phyloP scores from a whole-genome alignment of 1,140 invertebrate species.

The Drosophila nasuta region DNA sequence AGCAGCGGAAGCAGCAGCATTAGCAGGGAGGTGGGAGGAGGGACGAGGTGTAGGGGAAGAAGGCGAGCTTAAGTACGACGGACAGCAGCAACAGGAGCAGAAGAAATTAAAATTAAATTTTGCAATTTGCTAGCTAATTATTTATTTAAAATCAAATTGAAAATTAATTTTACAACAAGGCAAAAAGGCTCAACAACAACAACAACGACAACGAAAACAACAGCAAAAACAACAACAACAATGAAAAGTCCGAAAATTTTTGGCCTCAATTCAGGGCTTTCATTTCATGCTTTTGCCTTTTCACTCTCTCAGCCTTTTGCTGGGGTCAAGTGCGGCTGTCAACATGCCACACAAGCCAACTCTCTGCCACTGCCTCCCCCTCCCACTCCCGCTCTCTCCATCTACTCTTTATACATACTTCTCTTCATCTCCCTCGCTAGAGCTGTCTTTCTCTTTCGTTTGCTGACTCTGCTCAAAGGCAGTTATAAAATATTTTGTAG shows the following conservation, averaged over 20 bases:
- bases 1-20: not conserved
- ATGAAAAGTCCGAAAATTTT: slow-evolving; percentile 30
- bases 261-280: slow-evolving; percentile 27
- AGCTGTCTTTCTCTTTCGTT: slow-evolving; percentile 16
- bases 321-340: slow-evolving; percentile 75
- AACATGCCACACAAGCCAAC: slow-evolving; percentile 49
- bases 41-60: not conserved
- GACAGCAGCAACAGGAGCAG: not conserved
- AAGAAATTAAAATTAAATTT: slow-evolving; percentile 84
- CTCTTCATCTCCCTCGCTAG: slow-evolving; percentile 11
- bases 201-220: not conserved
- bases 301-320: slow-evolving; percentile 13
- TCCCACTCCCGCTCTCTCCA: not conserved
- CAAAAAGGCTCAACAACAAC: slow-evolving; percentile 33
- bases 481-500: slow-evolving; percentile 79
- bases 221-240: slow-evolving; percentile 21
- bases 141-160: slow-evolving; percentile 85
- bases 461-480: slow-evolving; percentile 47
- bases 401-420: not conserved
- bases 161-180: slow-evolving; percentile 84
- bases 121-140: slow-evolving; percentile 84
- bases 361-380: not conserved
- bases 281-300: slow-evolving; percentile 28
- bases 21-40: not conserved
- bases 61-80: slow-evolving; percentile 27